phyloP scores from a whole-genome alignment of 2,888 invertebrate species.

The Ptychoptera albimana region DNA sequence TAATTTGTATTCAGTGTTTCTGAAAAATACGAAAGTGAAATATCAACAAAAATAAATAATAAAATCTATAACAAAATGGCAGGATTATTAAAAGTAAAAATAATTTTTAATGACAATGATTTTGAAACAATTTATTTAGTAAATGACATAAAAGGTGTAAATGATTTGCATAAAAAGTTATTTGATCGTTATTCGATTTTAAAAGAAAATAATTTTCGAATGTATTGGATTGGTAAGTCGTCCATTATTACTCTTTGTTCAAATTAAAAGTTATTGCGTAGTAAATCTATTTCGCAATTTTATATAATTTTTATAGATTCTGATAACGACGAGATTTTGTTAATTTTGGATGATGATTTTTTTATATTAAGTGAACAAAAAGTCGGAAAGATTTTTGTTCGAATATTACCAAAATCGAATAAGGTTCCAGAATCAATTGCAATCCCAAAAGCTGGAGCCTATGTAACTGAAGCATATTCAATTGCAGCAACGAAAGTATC shows the following conservation, averaged over 20 bases:
- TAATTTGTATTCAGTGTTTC: no score
- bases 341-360: constrained; percentile 3
- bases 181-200: neutral
- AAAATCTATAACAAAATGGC: no score
- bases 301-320: neutral
- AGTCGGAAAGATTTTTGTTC: neutral
- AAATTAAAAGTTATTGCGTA: neutral
- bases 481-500: no score
- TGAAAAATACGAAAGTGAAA: no score
- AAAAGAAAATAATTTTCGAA: constrained; percentile 1
- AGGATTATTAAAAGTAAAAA: no score
- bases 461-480: no score
- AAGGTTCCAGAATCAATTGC: neutral
- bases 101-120: no score
- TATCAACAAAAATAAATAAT: no score
- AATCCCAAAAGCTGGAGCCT: neutral
- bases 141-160: no score
- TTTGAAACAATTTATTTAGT: no score
- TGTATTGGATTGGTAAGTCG: constrained; percentile 4
- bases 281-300: neutral
- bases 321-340: neutral
- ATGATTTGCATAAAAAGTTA: neutral
- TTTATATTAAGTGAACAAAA: neutral
- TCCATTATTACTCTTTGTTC: neutral
- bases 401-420: neutral